phyloP scores from a whole-genome alignment of 1,140 invertebrate species.

The Drosophila saltans region DNA sequence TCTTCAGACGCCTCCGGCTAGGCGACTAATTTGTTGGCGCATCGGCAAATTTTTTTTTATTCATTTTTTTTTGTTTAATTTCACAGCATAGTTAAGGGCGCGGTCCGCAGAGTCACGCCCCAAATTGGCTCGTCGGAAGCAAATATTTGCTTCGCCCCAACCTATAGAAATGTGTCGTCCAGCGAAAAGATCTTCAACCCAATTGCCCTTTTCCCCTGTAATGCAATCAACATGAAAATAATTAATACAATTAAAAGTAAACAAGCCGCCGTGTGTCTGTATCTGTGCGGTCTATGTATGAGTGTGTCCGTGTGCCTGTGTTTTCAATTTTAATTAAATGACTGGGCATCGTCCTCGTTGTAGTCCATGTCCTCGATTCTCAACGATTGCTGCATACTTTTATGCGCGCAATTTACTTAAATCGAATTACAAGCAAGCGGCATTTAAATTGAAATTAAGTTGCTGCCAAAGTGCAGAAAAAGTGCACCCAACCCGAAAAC shows the following conservation, averaged over 20 bases:
- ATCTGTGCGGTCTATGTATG: neutral
- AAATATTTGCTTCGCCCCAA: slow-evolving; percentile 49
- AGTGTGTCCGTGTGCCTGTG: slow-evolving; percentile 3
- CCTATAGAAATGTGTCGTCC: neutral
- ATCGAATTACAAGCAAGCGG: slow-evolving; percentile 64
- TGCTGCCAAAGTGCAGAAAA: slow-evolving; percentile 3
- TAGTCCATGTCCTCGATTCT: neutral
- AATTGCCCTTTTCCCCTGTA: slow-evolving; percentile 41
- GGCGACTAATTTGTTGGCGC: slow-evolving; percentile 4
- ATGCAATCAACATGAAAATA: slow-evolving; percentile 77
- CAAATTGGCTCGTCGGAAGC: slow-evolving; percentile 37
- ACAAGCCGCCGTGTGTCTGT: slow-evolving; percentile 32
- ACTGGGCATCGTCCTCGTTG: slow-evolving; percentile 18
- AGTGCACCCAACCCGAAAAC: neutral
- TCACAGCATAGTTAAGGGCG: neutral
- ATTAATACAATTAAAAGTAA: slow-evolving; percentile 75
- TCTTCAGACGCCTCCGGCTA: neutral
- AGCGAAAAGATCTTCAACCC: slow-evolving; percentile 18
- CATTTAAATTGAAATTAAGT: slow-evolving; percentile 53
- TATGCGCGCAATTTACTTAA: slow-evolving; percentile 67
- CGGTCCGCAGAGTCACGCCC: slow-evolving; percentile 16
- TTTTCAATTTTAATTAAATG: slow-evolving; percentile 70
- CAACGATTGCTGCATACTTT: slow-evolving; percentile 57
- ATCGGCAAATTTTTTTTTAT: neutral
- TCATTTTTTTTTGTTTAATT: slow-evolving; percentile 20